Conservation (phyloP, 1,140 invertebrate species). For the Dendrolimus punctatus region DNA sequence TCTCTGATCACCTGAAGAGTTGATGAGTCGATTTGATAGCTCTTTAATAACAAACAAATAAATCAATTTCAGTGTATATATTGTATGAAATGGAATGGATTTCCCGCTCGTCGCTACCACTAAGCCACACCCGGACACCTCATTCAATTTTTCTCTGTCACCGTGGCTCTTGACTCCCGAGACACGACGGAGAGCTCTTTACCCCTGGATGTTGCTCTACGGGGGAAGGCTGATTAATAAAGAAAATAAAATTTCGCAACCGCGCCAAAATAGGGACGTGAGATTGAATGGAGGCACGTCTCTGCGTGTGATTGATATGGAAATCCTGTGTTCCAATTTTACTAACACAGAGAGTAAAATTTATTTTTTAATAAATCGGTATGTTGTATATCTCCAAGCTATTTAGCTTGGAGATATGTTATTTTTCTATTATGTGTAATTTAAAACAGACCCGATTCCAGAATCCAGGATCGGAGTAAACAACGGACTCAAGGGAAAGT, state of each 20-base stretch:
- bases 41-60: no score
- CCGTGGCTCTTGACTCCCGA: conserved; percentile 35
- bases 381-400: no score
- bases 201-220: conserved; percentile 34
- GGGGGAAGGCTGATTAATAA: conserved; percentile 57
- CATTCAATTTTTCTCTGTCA: conserved; percentile 50
- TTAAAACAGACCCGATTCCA: no score
- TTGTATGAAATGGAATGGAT: conserved; percentile 13
- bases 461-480: no score
- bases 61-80: no score
- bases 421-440: no score
- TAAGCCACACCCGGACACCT: conserved; percentile 10
- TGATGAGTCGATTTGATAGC: no score
- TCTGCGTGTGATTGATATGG: conserved; percentile 6
- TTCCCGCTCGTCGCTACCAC: conserved; percentile 16
- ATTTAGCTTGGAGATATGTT: no score
- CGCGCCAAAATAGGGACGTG: conserved; percentile 14
- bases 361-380: no score
- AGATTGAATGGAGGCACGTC: conserved; percentile 48
- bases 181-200: conserved; percentile 38
- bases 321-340: conserved; percentile 9
- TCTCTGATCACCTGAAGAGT: no score
- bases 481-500: no score
- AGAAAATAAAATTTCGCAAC: conserved; percentile 47
- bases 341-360: no score